Percentiles rank a stretch among this genome's conserved stretches.
Evolutionary conservation across 2,888 invertebrate genomes (phyloP).

Genomic region (Aricia artaxerxes): DNA sequence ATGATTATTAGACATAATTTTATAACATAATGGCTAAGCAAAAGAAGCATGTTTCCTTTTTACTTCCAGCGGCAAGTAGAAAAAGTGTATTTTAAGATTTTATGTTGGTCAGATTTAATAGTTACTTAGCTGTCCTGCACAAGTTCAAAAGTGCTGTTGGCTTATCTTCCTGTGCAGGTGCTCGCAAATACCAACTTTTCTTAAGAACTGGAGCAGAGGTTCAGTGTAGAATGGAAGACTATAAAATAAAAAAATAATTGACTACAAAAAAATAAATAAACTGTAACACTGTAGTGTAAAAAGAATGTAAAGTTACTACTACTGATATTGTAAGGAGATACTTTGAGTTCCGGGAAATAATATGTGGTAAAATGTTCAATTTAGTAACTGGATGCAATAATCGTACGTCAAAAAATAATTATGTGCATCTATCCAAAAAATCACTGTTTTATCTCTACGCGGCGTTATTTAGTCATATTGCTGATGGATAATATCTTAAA

Average conservation of each 20-base stretch:
- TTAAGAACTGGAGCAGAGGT: not conserved
- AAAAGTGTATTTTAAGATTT: not conserved
- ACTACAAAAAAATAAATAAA: no score
- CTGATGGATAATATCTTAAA: not conserved
- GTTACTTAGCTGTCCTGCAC: not conserved
- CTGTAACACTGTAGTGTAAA: no score
- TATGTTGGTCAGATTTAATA: not conserved
- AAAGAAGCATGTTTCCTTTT: no score
- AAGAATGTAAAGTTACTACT: no score
- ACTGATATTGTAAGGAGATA: no score
- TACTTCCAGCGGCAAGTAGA: not conserved
- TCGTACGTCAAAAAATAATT: no score
- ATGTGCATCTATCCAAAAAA: no score
- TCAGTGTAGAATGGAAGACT: not conserved
- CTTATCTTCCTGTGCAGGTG: constrained; percentile 3
- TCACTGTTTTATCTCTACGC: not conserved
- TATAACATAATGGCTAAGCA: no score
- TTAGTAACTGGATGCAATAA: no score
- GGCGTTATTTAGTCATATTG: not conserved
- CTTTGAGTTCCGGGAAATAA: no score
- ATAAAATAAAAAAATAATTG: not conserved
- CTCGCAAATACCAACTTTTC: not conserved
- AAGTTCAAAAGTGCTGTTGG: not conserved
- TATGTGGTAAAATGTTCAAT: no score
- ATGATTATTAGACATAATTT: no score